Evolutionary conservation across 2,113 vertebrate species (phyloP).

Genomic region (Ictalurus furcatus): DNA sequence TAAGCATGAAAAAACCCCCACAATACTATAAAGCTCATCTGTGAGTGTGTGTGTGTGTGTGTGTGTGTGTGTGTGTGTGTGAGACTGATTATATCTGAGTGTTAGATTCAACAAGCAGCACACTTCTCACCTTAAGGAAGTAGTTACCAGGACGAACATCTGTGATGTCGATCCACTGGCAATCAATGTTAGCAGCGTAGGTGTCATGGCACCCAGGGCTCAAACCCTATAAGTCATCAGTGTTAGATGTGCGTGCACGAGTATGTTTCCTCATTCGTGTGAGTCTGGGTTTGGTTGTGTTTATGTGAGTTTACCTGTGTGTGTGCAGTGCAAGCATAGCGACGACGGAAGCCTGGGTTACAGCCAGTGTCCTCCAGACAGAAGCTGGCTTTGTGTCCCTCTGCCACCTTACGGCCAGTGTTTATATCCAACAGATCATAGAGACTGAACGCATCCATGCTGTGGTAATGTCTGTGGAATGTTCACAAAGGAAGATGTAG

Average conservation of each 20-base stretch:
- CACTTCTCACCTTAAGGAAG: slow-evolving; percentile 72
- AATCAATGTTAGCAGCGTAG: slow-evolving; percentile 84
- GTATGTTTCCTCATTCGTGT: neutral
- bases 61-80: no score
- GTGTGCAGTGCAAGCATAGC: slow-evolving; percentile 81
- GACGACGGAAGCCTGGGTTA: slow-evolving; percentile 72
- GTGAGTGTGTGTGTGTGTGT: no score
- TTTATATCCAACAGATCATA: slow-evolving; percentile 78
- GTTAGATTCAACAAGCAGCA: neutral
- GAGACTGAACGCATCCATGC: slow-evolving; percentile 85
- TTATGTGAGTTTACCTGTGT: slow-evolving; percentile 76
- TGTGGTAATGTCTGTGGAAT: slow-evolving; percentile 77
- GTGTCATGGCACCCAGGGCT: slow-evolving; percentile 83
- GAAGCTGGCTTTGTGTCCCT: slow-evolving; percentile 86
- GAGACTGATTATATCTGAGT: neutral
- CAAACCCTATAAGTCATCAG: slow-evolving; percentile 71
- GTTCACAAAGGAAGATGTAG: no score
- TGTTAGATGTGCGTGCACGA: neutral
- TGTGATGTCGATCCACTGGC: slow-evolving; percentile 87
- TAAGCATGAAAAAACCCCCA: neutral
- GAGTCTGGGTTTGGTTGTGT: slow-evolving; percentile 3
- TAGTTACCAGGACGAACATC: slow-evolving; percentile 81
- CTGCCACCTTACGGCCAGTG: slow-evolving; percentile 73
- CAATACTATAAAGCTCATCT: neutral
- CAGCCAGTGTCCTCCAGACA: slow-evolving; percentile 83